phyloP scores from a whole-genome alignment of 2,888 invertebrate genomes.

The Xylophagus ater region DNA sequence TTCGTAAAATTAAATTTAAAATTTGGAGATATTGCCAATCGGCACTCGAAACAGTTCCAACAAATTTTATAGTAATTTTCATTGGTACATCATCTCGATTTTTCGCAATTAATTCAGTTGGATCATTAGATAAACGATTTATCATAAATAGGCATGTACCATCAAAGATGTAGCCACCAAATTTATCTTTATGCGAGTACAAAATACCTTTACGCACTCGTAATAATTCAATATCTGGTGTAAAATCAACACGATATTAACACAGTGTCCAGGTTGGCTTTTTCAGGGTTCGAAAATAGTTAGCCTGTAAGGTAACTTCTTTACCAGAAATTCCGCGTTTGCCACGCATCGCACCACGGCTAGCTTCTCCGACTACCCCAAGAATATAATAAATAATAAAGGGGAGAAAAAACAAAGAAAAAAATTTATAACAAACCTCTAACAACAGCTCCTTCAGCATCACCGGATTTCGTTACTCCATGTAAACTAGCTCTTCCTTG shows the following conservation, averaged over 20 bases:
- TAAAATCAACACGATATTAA: conserved; percentile 58
- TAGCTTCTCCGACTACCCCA: not conserved
- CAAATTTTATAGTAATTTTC: no score
- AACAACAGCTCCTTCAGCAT: no score
- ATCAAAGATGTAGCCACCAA: no score
- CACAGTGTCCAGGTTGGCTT: conserved; percentile 54
- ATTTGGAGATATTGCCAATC: conserved; percentile 58
- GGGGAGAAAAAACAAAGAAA: no score
- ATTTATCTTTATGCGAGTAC: no score
- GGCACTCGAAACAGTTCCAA: conserved; percentile 47
- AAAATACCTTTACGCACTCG: no score
- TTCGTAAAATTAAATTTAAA: conserved; percentile 60
- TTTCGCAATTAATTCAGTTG: no score
- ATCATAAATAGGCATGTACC: no score
- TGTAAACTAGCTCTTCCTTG: conserved; percentile 4
- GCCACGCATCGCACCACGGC: not conserved
- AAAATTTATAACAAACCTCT: no score
- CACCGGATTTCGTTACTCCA: not conserved
- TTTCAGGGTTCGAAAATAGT: conserved; percentile 53
- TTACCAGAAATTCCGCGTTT: conserved; percentile 40
- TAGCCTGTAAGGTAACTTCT: conserved; percentile 42
- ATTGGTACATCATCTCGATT: conserved; percentile 42
- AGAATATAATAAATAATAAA: no score
- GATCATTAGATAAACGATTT: conserved; percentile 46
- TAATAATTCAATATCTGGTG: no score